Conservation (phyloP, 2,113 vertebrate genomes). For the Anolis carolinensis region DNA sequence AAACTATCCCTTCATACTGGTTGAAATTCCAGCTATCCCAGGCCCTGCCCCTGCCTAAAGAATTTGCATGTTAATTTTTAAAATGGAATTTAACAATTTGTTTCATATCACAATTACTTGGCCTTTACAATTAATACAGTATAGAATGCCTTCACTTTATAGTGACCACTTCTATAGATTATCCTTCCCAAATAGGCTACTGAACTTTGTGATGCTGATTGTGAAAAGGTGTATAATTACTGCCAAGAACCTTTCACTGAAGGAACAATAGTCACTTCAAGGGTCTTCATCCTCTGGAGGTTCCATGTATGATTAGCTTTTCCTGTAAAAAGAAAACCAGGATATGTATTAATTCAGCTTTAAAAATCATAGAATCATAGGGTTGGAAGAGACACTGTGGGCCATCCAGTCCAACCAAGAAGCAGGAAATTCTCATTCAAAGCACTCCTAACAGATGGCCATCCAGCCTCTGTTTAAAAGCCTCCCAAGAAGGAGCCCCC, state of each 20-base stretch:
- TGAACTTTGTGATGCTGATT: slow-evolving; percentile 1
- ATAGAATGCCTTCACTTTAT: not conserved
- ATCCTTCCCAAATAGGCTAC: not conserved
- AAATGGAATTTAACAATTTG: not conserved
- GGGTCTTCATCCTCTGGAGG: slow-evolving; percentile 75
- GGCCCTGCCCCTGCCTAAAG: not conserved
- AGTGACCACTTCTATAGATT: not conserved
- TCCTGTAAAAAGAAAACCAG: slow-evolving; percentile 45
- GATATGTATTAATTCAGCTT: not conserved
- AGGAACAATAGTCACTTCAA: slow-evolving; percentile 77
- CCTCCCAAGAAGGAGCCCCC: no score
- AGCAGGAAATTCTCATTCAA: no score
- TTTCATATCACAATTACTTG: not conserved
- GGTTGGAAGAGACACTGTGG: no score
- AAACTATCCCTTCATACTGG: no score
- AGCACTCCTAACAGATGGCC: no score
- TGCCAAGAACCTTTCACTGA: slow-evolving; percentile 70
- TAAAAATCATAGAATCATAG: no score
- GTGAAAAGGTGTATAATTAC: not conserved
- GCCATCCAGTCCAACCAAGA: no score
- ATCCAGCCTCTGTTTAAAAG: slow-evolving; percentile 58
- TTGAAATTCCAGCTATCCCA: not conserved
- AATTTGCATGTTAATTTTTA: not conserved
- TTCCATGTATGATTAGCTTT: slow-evolving; percentile 78
- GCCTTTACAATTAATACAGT: not conserved